Conservation (phyloP, 2,888 invertebrate species). For the Pemphredon lugubris region DNA sequence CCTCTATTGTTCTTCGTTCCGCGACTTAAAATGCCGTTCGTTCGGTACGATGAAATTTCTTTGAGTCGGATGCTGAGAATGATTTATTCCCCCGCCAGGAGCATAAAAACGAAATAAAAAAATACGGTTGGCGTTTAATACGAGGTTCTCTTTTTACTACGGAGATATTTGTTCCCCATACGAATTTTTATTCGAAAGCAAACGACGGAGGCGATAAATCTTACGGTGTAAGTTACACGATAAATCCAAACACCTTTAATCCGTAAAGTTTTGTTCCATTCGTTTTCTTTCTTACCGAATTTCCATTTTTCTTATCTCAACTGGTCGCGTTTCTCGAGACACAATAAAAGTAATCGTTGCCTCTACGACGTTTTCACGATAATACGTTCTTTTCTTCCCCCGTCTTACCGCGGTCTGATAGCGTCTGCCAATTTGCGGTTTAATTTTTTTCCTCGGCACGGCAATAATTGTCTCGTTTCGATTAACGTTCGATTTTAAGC, state of each 20-base stretch:
- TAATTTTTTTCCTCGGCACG: too few species aligned
- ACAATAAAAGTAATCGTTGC: slow-evolving; percentile 32
- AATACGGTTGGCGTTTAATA: too few species aligned
- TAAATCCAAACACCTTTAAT: too few species aligned
- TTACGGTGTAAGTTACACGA: too few species aligned
- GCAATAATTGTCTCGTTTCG: too few species aligned
- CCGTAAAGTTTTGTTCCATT: neutral
- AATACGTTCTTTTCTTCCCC: slow-evolving; percentile 7
- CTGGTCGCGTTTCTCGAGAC: neutral
- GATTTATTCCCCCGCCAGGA: slow-evolving; percentile 14
- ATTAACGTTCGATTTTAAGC: too few species aligned
- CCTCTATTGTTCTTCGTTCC: slow-evolving; percentile 24
- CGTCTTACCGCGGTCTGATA: too few species aligned
- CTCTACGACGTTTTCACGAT: slow-evolving; percentile 26
- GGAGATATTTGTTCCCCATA: too few species aligned
- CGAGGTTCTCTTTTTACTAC: neutral
- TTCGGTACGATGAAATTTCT: neutral
- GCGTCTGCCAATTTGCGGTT: too few species aligned
- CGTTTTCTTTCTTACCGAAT: neutral
- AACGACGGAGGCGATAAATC: too few species aligned
- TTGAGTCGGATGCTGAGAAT: neutral
- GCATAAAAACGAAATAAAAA: slow-evolving; percentile 20
- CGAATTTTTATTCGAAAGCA: too few species aligned
- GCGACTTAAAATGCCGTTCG: slow-evolving; percentile 34
- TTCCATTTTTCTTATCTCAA: slow-evolving; percentile 1